These are phyloP conservation scores for Aspidiotus rigidus DNA, from an alignment of 2,888 invertebrate species.

Conservation along the genomic window DNA sequence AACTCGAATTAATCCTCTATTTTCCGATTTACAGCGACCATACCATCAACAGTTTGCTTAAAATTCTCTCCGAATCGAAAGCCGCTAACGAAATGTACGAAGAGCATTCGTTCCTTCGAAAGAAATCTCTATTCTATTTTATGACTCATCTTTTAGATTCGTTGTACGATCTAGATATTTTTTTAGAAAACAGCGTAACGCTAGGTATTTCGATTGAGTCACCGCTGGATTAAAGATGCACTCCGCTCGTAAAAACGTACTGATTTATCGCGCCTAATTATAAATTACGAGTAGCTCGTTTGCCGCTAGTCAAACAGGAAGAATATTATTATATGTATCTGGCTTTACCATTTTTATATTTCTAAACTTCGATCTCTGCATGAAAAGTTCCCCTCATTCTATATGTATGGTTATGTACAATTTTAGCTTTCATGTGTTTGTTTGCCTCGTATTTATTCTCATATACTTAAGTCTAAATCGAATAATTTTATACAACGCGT, in stretches of 20 bases:
- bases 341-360: neutral
- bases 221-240: neutral
- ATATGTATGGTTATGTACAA: no score
- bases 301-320: no score
- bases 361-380: neutral
- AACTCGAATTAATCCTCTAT: conserved; percentile 2
- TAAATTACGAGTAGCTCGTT: no score
- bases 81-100: conserved; percentile 85
- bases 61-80: conserved; percentile 81
- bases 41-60: conserved; percentile 78
- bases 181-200: conserved; percentile 27
- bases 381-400: neutral
- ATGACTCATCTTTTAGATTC: conserved; percentile 28
- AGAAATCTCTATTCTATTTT: conserved; percentile 28
- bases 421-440: no score
- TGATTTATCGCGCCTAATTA: no score
- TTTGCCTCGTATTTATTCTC: no score
- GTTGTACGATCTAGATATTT: conserved; percentile 24
- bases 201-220: conserved; percentile 26
- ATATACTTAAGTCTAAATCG: no score
- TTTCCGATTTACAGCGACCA: conserved; percentile 58
- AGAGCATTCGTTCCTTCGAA: conserved; percentile 68
- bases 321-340: neutral
- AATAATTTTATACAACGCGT: no score
- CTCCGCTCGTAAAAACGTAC: neutral